Conservation (phyloP, 2,888 invertebrate genomes). For the Dicycla oo region DNA sequence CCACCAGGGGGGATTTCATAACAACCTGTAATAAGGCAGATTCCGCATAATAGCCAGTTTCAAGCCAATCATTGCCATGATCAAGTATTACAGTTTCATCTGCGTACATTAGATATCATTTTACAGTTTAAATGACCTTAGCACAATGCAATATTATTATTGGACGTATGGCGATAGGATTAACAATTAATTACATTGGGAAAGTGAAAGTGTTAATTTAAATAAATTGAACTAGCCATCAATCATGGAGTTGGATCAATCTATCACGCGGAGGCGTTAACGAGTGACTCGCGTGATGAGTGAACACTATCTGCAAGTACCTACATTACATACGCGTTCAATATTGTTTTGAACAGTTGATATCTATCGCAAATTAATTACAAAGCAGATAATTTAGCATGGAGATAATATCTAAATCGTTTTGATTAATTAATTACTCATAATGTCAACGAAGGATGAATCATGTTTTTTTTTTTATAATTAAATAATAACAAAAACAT, state of each 20-base stretch:
- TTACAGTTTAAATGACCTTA: too few species aligned
- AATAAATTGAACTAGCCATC: slow-evolving; percentile 48
- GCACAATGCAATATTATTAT: too few species aligned
- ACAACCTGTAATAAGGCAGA: too few species aligned
- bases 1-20: too few species aligned
- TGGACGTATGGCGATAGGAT: too few species aligned
- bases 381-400: slow-evolving; percentile 14
- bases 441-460: background rate
- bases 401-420: slow-evolving; percentile 32
- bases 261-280: slow-evolving; percentile 53
- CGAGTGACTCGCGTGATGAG: slow-evolving; percentile 58
- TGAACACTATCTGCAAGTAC: slow-evolving; percentile 28
- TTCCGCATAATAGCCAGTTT: too few species aligned
- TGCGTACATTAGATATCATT: too few species aligned
- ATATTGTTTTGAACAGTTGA: slow-evolving; percentile 33
- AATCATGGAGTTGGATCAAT: slow-evolving; percentile 53
- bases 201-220: too few species aligned
- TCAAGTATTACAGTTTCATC: too few species aligned
- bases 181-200: too few species aligned
- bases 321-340: slow-evolving; percentile 34
- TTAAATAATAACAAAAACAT: too few species aligned
- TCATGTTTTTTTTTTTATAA: background rate
- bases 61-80: too few species aligned
- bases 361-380: slow-evolving; percentile 45
- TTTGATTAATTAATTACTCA: slow-evolving; percentile 16